These are phyloP conservation scores for Lysiphlebus fabarum DNA, from an alignment of 1,140 invertebrate genomes.

Conservation along the genomic window DNA sequence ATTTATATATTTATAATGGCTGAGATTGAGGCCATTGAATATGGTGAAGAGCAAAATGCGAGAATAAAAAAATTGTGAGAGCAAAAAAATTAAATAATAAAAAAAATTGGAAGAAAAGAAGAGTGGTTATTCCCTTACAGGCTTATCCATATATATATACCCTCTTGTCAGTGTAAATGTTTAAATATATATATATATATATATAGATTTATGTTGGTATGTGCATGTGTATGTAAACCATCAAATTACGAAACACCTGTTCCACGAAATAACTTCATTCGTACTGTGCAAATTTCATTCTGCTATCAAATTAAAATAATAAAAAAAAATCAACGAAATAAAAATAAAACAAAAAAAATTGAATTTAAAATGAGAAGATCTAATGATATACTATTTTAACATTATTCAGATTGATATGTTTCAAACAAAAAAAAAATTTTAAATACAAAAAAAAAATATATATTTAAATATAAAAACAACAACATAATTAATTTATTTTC, in stretches of 20 bases:
- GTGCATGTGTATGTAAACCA: slow-evolving; percentile 22
- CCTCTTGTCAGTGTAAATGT: slow-evolving; percentile 1
- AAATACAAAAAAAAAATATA: no score
- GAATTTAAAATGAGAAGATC: neutral
- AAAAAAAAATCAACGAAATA: no score
- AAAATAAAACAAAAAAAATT: no score
- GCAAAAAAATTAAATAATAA: slow-evolving; percentile 1
- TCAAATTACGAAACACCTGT: slow-evolving; percentile 41
- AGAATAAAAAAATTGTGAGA: neutral
- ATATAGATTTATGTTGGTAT: no score
- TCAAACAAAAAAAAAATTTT: neutral
- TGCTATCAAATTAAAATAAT: no score
- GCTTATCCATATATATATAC: no score
- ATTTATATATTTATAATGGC: neutral
- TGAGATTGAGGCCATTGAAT: slow-evolving; percentile 4
- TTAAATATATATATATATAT: no score
- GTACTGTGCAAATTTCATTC: slow-evolving; percentile 4
- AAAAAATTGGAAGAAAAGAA: neutral
- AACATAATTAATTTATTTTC: no score
- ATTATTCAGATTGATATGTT: neutral
- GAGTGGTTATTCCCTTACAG: neutral
- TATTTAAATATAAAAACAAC: no score
- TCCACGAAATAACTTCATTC: slow-evolving; percentile 35
- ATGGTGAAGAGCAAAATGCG: neutral
- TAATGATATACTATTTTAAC: neutral